phyloP scores from a whole-genome alignment of 2,113 vertebrate species.

The Gorsachius goisagi region DNA sequence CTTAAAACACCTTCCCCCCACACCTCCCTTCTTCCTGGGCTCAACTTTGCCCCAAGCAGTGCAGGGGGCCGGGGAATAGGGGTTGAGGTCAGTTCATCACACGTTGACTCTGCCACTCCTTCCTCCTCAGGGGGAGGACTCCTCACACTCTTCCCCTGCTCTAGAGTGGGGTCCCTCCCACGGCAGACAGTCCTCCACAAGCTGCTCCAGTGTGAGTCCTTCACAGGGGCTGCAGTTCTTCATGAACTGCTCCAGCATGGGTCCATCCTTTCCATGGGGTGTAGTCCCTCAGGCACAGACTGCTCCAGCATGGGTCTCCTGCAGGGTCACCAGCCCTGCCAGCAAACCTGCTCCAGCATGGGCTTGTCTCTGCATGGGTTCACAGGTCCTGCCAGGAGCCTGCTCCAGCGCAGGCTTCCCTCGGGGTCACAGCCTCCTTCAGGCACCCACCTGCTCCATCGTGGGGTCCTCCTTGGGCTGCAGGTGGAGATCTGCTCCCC shows the following conservation, averaged over 20 bases:
- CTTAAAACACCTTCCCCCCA: neutral
- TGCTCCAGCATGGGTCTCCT: neutral
- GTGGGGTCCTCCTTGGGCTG: no score
- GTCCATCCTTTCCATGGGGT: neutral
- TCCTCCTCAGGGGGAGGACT: neutral
- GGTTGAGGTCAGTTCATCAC: neutral
- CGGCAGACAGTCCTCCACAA: neutral
- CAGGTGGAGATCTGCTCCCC: no score
- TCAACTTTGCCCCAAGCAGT: neutral
- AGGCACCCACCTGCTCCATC: no score
- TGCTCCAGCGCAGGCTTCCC: no score
- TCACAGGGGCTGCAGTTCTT: neutral
- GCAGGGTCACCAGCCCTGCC: neutral
- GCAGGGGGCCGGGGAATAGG: neutral
- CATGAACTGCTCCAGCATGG: neutral
- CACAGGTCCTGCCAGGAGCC: neutral
- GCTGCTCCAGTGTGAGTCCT: neutral
- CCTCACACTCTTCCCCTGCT: neutral
- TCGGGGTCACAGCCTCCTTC: no score
- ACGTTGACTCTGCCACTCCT: neutral
- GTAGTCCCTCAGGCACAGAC: no score
- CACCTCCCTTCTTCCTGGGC: neutral
- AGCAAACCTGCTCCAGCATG: neutral
- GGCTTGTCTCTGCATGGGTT: neutral
- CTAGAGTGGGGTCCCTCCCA: no score